These are phyloP conservation scores for Siderastrea siderea DNA, from an alignment of 92 coral and sea anemone genomes.

Conservation along the genomic window DNA sequence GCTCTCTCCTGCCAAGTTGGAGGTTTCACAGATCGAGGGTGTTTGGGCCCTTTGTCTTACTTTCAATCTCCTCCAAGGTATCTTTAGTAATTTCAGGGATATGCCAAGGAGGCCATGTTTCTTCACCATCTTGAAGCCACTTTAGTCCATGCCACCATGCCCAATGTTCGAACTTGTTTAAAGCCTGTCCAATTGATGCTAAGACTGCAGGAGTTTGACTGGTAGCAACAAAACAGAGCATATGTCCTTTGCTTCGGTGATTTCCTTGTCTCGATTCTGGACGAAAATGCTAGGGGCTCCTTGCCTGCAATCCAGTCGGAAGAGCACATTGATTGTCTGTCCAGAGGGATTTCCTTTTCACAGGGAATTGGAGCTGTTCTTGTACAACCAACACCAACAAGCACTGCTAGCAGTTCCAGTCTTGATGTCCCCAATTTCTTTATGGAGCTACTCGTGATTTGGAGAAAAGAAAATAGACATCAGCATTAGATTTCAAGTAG, in stretches of 20 bases:
- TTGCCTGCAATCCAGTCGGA: slow-evolving; percentile 10
- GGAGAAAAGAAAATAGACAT: no score
- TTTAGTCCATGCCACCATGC: slow-evolving; percentile 36
- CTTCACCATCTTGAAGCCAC: slow-evolving; percentile 36
- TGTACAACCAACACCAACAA: not conserved
- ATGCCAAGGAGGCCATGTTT: slow-evolving; percentile 47
- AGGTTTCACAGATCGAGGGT: slow-evolving; percentile 4
- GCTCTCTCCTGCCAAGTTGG: slow-evolving; percentile 4
- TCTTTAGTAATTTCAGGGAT: slow-evolving; percentile 2
- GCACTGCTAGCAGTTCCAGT: slow-evolving; percentile 28
- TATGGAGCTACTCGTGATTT: no score
- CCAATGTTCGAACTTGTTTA: slow-evolving; percentile 26
- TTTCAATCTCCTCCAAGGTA: slow-evolving; percentile 34
- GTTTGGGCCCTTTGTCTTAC: slow-evolving; percentile 23
- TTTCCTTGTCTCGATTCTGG: not conserved
- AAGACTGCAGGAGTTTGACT: slow-evolving; percentile 24
- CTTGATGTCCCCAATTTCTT: slow-evolving; percentile 16
- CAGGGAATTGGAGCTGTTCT: slow-evolving; percentile 8
- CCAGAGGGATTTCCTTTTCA: slow-evolving; percentile 3
- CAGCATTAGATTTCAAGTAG: no score
- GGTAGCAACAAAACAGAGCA: no score
- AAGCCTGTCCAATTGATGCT: slow-evolving; percentile 38
- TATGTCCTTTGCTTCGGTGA: no score
- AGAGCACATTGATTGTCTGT: slow-evolving; percentile 29
- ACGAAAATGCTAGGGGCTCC: slow-evolving; percentile 40